Conservation (phyloP, 2,113 vertebrate species). For the Abramis brama region DNA sequence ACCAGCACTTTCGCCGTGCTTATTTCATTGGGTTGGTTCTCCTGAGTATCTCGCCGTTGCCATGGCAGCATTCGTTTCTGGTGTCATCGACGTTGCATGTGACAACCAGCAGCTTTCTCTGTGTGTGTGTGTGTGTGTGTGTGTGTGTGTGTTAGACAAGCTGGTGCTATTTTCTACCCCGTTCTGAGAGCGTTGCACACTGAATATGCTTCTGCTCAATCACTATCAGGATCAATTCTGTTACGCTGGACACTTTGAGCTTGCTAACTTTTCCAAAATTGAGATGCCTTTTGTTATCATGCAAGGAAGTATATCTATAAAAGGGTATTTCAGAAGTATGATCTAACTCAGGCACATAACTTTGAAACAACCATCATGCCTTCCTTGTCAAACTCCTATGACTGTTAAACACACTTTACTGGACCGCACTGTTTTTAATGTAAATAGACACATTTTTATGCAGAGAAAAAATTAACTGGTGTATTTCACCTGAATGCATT, state of each 20-base stretch:
- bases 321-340: too few species aligned
- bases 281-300: too few species aligned
- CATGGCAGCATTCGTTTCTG: slow-evolving; percentile 22
- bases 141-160: background rate
- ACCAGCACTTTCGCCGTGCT: background rate
- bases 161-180: slow-evolving; percentile 28
- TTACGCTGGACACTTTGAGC: background rate
- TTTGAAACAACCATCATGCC: too few species aligned
- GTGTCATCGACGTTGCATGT: slow-evolving; percentile 6
- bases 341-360: too few species aligned
- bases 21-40: slow-evolving; percentile 11
- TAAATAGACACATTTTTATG: too few species aligned
- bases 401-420: too few species aligned
- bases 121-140: slow-evolving; percentile 5
- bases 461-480: too few species aligned
- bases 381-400: too few species aligned
- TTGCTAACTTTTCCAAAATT: background rate
- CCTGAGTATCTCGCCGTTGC: slow-evolving; percentile 25
- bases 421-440: too few species aligned
- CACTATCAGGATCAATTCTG: background rate
- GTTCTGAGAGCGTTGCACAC: slow-evolving; percentile 22
- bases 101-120: background rate
- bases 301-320: too few species aligned
- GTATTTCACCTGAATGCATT: too few species aligned
- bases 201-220: background rate